phyloP scores from a whole-genome alignment of 2,113 vertebrate species.

The Microtus oregoni region DNA sequence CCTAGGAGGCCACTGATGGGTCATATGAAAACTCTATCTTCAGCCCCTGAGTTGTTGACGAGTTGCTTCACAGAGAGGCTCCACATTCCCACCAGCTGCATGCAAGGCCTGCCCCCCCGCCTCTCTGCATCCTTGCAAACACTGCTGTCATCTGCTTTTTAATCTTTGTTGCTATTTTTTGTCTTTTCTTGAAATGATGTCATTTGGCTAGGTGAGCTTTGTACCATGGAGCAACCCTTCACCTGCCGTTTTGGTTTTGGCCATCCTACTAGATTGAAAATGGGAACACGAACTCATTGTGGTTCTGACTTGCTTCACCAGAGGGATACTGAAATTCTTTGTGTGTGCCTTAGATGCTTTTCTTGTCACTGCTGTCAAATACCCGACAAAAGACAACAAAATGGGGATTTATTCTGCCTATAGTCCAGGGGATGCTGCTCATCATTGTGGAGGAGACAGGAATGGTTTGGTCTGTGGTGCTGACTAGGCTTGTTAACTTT shows the following conservation, averaged over 20 bases:
- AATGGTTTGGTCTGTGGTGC: background rate
- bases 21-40: rapidly evolving
- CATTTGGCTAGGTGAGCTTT: background rate
- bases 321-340: rapidly evolving
- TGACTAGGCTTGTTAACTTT: background rate
- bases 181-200: background rate
- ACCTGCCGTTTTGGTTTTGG: rapidly evolving
- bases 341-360: background rate
- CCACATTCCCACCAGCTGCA: background rate
- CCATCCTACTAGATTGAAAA: rapidly evolving
- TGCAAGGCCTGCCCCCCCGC: rapidly evolving
- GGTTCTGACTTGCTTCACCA: background rate
- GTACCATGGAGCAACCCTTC: background rate
- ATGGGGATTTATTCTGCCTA: background rate
- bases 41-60: rapidly evolving
- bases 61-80: background rate
- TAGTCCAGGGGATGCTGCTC: background rate
- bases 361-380: background rate
- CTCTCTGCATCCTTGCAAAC: rapidly evolving
- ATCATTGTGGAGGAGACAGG: background rate
- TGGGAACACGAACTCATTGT: background rate
- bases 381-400: background rate
- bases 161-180: background rate
- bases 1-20: background rate
- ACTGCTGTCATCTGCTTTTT: background rate